Evolutionary conservation across 1,140 invertebrate species (phyloP), one percentile per base, ranked within the genome.

Genomic region (Eulimnadia texana): DNA sequence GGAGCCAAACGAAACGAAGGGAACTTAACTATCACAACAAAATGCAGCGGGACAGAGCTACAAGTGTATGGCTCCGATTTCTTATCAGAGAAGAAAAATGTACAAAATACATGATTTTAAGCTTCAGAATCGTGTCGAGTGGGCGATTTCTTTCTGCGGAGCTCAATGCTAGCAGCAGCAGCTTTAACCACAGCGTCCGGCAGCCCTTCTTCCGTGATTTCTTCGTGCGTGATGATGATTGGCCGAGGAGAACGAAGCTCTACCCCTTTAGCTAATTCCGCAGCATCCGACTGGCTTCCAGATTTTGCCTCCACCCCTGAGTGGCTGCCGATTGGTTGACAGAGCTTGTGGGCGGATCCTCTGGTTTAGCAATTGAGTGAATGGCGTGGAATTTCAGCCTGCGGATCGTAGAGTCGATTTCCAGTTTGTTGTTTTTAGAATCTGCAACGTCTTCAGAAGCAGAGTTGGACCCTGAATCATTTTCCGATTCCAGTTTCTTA

Each of bases 151-250:
- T 57, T 57, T 16, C 55, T 23, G 3, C 55, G 55, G 13, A 57
- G 28, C 29, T 57, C 55, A 20, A 33, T 33, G 28, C 55, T 57
- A 20, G 55, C 55, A 29, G 28, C 55, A 27, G 55, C 55, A 16
- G 55, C 55, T 42, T 42, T 42, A 3, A 27, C 55, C 10, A 57
- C 27, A 29, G 33, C 33, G 16, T 42, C 33, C 6, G 33, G 33
- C 33, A 42, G 33, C 6, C 16, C 33, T 16, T 42, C 33, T 16
- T 42, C 33, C 6, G 33, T 42, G 33, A 42, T 42, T 42, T 42
- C 6, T 16, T 42, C 33, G 33, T 42, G 33, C 33, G 33, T 42
- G 6, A 42, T 42, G 33, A 42, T 42, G 33, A 42, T 6, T 9
- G 33, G 33, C 16, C 33, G 33, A 6, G 33, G 33, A 16, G 6